Evolutionary conservation across 2,888 invertebrate genomes (phyloP).

Genomic region (Perdita meconis): DNA sequence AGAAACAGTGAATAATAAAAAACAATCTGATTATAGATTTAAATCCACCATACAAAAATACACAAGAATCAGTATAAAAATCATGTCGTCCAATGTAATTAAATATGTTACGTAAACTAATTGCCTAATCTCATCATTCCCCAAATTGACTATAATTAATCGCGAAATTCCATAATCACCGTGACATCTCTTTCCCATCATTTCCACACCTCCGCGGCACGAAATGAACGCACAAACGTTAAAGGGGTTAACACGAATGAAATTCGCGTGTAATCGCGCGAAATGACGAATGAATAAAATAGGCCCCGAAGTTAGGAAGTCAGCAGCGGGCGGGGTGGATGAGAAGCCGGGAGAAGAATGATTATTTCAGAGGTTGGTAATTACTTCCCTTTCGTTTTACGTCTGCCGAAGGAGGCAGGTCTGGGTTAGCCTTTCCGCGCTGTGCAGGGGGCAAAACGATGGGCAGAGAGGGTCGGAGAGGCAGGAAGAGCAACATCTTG

Average conservation of each 20-base stretch:
- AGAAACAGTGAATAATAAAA: too few relatives aligned
- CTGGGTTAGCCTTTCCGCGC: constrained; percentile 65
- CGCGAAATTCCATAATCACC: too few relatives aligned
- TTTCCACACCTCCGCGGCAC: constrained; percentile 9
- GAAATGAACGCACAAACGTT: constrained; percentile 55
- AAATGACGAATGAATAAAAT: constrained; percentile 68
- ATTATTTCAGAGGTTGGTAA: constrained; percentile 81
- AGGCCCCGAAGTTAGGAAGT: constrained; percentile 47
- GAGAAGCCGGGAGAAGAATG: constrained; percentile 61
- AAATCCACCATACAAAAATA: too few relatives aligned
- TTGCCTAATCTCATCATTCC: too few relatives aligned
- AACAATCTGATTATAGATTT: too few relatives aligned
- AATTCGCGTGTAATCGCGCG: constrained; percentile 56
- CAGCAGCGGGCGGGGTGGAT: constrained; percentile 31
- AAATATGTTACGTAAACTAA: too few relatives aligned
- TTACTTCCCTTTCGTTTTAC: constrained; percentile 79
- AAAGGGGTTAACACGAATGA: not conserved
- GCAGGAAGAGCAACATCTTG: constrained; percentile 78
- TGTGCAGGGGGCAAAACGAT: constrained; percentile 54
- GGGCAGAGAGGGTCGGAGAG: constrained; percentile 3
- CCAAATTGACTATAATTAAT: too few relatives aligned
- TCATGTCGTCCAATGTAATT: too few relatives aligned
- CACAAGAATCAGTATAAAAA: too few relatives aligned
- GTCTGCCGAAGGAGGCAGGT: constrained; percentile 41
- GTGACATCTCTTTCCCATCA: too few relatives aligned